Conservation (phyloP, 2,797 vertebrate species). For the Squalus acanthias region DNA sequence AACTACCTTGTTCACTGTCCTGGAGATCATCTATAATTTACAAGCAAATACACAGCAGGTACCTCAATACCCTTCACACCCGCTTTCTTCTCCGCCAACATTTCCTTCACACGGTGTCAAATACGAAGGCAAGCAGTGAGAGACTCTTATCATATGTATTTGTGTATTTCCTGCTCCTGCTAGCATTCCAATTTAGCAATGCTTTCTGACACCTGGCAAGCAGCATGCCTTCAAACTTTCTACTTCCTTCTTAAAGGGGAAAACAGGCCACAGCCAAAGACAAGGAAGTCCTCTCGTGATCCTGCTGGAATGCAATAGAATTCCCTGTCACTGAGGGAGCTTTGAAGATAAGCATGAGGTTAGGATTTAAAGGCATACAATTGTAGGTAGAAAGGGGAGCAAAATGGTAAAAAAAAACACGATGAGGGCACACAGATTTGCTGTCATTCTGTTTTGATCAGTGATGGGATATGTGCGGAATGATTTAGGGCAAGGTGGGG, state of each 20-base stretch:
- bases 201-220: neutral
- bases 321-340: neutral
- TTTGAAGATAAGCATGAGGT: neutral
- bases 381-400: neutral
- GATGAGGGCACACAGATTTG: no score
- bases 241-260: neutral
- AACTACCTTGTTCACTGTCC: no score
- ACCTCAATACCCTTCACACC: no score
- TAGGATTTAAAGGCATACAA: neutral
- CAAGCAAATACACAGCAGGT: no score
- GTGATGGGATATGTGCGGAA: no score
- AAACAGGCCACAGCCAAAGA: neutral
- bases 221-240: neutral
- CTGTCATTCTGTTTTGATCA: no score
- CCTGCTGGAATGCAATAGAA: neutral
- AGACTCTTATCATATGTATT: neutral
- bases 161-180: neutral
- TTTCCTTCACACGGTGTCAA: no score
- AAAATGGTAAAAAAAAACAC: neutral
- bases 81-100: no score
- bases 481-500: no score
- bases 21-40: no score
- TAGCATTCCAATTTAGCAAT: neutral
- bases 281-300: neutral
- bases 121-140: no score